Evolutionary conservation across 2,113 vertebrate genomes (phyloP).

Genomic region (Oceanites oceanicus): DNA sequence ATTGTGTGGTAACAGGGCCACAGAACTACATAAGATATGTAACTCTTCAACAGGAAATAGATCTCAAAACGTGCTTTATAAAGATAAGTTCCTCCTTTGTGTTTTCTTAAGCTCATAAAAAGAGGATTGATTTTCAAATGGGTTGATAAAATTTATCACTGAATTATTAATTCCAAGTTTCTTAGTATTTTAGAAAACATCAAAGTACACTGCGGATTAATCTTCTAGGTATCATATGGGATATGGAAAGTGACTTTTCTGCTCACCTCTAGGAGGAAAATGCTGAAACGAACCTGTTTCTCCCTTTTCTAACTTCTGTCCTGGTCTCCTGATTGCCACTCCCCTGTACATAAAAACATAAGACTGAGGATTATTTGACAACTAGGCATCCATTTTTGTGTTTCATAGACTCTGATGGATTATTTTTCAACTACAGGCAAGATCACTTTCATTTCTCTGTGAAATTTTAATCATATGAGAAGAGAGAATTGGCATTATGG

Average conservation of each 20-base stretch:
- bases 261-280: background rate
- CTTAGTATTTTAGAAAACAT: background rate
- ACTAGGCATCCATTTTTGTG: background rate
- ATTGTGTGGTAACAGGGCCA: background rate
- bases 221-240: background rate
- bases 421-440: background rate
- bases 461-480: background rate
- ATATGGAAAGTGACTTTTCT: background rate
- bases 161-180: background rate
- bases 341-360: background rate
- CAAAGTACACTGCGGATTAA: background rate
- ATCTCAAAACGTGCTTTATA: background rate
- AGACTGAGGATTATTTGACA: background rate
- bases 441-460: background rate
- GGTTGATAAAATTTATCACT: background rate
- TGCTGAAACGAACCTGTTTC: background rate
- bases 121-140: background rate
- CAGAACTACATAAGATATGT: fast-evolving
- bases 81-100: background rate
- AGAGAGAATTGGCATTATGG: background rate
- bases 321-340: background rate
- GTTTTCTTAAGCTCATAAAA: background rate
- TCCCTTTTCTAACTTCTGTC: background rate
- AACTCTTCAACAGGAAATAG: background rate
- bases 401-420: background rate